Evolutionary conservation across 2,888 invertebrate species (phyloP).

Genomic region (Vesta saturnalis): DNA sequence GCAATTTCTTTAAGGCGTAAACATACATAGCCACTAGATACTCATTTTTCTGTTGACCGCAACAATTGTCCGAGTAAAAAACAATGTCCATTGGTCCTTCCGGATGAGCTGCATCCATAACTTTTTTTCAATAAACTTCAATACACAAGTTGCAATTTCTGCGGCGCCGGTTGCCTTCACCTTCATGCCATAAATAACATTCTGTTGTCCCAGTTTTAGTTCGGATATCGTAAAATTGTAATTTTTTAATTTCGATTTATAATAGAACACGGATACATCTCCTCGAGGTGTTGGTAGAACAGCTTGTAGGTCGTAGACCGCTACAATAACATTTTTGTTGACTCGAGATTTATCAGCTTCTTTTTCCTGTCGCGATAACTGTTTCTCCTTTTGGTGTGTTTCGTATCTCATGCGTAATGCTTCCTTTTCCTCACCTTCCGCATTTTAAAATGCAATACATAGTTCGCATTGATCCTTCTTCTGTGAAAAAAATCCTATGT

Average conservation of each 20-base stretch:
- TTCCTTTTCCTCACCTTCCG: slow-evolving; percentile 20
- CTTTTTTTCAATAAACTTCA: neutral
- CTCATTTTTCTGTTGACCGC: slow-evolving; percentile 5
- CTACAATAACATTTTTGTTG: neutral
- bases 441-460: slow-evolving; percentile 12
- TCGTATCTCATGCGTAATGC: slow-evolving; percentile 18
- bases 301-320: slow-evolving; percentile 35
- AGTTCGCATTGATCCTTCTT: slow-evolving; percentile 30
- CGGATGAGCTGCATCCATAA: neutral
- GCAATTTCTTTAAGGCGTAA: no score
- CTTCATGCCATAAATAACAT: slow-evolving; percentile 35
- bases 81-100: neutral
- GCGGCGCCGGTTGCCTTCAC: neutral
- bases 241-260: slow-evolving; percentile 31
- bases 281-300: slow-evolving; percentile 38
- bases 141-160: neutral
- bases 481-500: slow-evolving; percentile 14
- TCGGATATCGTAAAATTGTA: no score
- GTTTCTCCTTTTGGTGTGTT: slow-evolving; percentile 37
- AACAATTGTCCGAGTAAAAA: slow-evolving; percentile 4
- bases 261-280: slow-evolving; percentile 39
- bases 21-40: neutral
- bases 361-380: slow-evolving; percentile 33
- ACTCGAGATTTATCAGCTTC: slow-evolving; percentile 32
- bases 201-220: slow-evolving; percentile 9